These are phyloP conservation scores for Panthera tigris DNA, from an alignment of 2,113 vertebrate species.

Conservation along the genomic window DNA sequence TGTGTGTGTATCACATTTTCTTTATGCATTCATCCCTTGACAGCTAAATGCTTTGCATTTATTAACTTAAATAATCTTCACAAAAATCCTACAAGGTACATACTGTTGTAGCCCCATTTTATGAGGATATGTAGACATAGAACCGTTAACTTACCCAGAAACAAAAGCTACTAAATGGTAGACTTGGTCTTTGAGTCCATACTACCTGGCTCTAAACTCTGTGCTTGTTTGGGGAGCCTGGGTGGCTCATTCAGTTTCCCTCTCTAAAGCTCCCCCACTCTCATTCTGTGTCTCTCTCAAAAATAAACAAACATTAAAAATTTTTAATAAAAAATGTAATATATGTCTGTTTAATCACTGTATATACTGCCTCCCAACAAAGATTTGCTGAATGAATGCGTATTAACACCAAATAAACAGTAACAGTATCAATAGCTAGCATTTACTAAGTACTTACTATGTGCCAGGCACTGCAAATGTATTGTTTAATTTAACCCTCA, in stretches of 20 bases:
- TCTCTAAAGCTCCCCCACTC: no score
- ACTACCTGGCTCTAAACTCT: not conserved
- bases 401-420: not conserved
- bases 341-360: not conserved
- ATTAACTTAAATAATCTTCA: slow-evolving; percentile 25
- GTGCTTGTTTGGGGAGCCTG: not conserved
- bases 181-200: not conserved
- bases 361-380: not conserved
- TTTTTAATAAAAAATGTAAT: no score
- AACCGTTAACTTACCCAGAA: not conserved
- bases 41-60: not conserved
- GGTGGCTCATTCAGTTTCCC: no score
- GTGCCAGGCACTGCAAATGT: not conserved
- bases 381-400: slow-evolving; percentile 29
- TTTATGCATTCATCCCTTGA: not conserved
- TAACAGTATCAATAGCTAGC: not conserved
- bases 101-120: not conserved
- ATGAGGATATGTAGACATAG: not conserved
- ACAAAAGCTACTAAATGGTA: slow-evolving; percentile 14
- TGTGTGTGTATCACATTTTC: not conserved
- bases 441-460: slow-evolving; percentile 3
- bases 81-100: not conserved
- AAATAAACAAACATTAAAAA: no score
- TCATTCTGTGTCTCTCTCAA: no score
- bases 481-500: slow-evolving; percentile 16